Evolutionary conservation across 2,113 vertebrate genomes (phyloP), one percentile per base, ranked within the genome.

Genomic region (Cebidichthys violaceus): DNA sequence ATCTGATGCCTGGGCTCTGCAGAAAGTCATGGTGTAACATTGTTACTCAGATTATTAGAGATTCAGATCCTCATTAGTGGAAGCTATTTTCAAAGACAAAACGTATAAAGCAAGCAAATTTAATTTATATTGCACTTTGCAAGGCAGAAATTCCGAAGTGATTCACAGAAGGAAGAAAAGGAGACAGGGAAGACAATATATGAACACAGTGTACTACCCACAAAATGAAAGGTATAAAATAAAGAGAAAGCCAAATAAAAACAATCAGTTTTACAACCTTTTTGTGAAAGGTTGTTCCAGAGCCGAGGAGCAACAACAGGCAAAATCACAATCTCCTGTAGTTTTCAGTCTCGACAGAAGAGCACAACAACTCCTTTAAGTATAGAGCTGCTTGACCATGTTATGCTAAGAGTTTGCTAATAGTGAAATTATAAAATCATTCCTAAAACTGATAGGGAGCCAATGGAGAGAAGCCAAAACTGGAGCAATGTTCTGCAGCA

Each of bases 1-100:
- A 81, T 65, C 73, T 70, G 70, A 68, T 61, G 52, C 13, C 27
- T 27, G 35, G 83, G 68, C 2, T 66, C 31, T 72, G 50, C 27
- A 60, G 62, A 17, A 64, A 59, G 37, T 67, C 1, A 24, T 8
- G 33, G 37, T 64, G 45, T 47, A 15, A 77, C 2, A 1, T 33
- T 41, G 27, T 54, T 72, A 41, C 59, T 75, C 6, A 55, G 35
- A 70, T 70, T 22, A 60, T 45, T 72, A 43, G 24, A 54, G n/a
- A 20, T 75, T 54, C 24, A 82, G 24, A 71, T 50, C 31, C 15
- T 60, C 33, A 31, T 75, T 8, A 65, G 24, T 45, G 29, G 39
- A 52, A 55, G 13, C 27, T 2, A 15, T 52, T 82, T 60, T 18
- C 15, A 33, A 81, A 66, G 50, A 27, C 22, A 22, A 78, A 37